Evolutionary conservation across 2,113 vertebrate species (phyloP), one percentile per base, ranked within the genome.

Genomic region (Rhinoderma darwinii): DNA sequence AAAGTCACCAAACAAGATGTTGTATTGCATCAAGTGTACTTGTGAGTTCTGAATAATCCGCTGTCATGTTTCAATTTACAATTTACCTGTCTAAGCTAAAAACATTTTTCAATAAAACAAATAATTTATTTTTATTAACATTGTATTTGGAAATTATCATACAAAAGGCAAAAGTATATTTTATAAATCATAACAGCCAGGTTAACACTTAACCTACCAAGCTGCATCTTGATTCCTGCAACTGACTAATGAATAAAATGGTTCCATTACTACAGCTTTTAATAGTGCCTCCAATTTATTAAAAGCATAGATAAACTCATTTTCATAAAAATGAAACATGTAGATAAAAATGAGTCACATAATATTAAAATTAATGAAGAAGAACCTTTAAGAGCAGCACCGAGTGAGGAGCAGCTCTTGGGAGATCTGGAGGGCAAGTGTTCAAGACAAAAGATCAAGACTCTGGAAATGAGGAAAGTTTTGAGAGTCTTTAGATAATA

Each of bases 331-430:
- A 47, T 73, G 37, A 43, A 73, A 18, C 22, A 41, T 73, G 73
- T 17, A 44, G 73, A 32, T 77, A 77, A 54, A 20, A 51, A 78
- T 78, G 47, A 78, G 27, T 78, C 75, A 78, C 47, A 25, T 8
- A 22, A 32, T 51, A 78, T 54, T 78, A 54, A 78, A 78, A 78
- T 78, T 32, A 78, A 78, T 78, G 75, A 78, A 35, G 11, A 32
- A 15, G 39, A 77, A 77, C 43, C 27, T 77, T 51, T 77, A 77
- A 50, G 17, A 27, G 27, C 47, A 18, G 27, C 12, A 77, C 12
- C 1, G 75, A 77, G n/a, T 44, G 30, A 47, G 44, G 44, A 72
- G 20, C 70, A 73, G 70, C 70, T 41, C 35, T 39, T 41, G 70
- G 70, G 37, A 73, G 44, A 54, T 78, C 27, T 35, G 18, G 8